A percentile compares a stretch with the other conserved stretches of the same genome.
Conservation (phyloP, 2,888 invertebrate genomes). For the Metellina segmentata region DNA sequence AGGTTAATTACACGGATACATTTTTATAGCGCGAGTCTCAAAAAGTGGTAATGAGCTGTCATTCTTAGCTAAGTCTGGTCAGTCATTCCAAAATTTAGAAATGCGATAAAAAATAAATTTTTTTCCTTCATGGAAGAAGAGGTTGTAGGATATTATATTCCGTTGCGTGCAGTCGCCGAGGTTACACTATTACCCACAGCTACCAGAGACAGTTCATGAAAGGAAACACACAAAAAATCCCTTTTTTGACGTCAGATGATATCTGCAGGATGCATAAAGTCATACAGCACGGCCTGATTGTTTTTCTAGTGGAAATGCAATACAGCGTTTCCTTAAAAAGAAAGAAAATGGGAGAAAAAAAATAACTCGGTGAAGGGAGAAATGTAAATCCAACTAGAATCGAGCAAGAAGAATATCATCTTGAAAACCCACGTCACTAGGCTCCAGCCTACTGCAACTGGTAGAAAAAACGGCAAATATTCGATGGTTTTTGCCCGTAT, state of each 20-base stretch:
- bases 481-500: conserved; percentile 38
- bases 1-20: not conserved
- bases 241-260: conserved; percentile 34
- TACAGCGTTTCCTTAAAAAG: conserved; percentile 16
- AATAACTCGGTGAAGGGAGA: not conserved
- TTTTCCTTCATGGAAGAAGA: not conserved
- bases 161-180: conserved; percentile 30
- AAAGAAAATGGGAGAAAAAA: conserved; percentile 4
- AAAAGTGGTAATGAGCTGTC: not conserved
- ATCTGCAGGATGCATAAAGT: conserved; percentile 23
- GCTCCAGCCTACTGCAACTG: conserved; percentile 17
- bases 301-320: conserved; percentile 62
- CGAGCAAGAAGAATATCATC: conserved; percentile 46
- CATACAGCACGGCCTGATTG: conserved; percentile 56
- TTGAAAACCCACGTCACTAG: not conserved
- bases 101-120: not conserved
- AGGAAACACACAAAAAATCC: conserved; percentile 4
- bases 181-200: conserved; percentile 8
- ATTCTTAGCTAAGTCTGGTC: not conserved
- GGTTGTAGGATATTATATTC: conserved; percentile 17
- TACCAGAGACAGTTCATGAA: not conserved
- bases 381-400: conserved; percentile 32
- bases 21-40: not conserved
- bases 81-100: not conserved
- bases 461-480: conserved; percentile 43